phyloP scores from a whole-genome alignment of 2,113 vertebrate genomes.

The Sceloporus tristichus region DNA sequence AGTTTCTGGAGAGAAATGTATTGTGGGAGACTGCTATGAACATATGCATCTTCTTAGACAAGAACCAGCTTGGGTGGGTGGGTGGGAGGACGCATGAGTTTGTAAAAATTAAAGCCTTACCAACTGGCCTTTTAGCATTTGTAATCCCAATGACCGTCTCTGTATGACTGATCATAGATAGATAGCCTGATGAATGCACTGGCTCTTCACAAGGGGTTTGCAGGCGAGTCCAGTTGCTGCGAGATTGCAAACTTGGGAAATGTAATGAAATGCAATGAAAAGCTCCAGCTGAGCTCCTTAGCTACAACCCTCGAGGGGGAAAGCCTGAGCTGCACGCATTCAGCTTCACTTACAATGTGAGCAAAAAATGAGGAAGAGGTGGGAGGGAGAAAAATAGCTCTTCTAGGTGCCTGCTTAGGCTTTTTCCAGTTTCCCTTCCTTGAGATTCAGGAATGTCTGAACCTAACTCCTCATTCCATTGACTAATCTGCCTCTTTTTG shows the following conservation, averaged over 20 bases:
- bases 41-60: not conserved
- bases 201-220: not conserved
- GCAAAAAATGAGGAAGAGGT: not conserved
- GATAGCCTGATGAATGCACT: not conserved
- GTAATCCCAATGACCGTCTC: not conserved
- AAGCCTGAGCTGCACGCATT: not conserved
- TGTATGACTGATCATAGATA: not conserved
- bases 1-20: not conserved
- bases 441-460: too few species aligned
- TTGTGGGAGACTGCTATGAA: not conserved
- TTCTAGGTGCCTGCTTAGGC: not conserved
- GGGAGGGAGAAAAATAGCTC: not conserved
- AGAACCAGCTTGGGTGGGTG: not conserved
- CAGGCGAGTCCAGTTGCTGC: not conserved
- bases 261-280: slow-evolving; percentile 26
- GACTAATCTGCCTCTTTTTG: not conserved
- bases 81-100: not conserved
- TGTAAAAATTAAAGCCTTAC: not conserved
- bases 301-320: not conserved
- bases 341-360: not conserved
- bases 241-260: slow-evolving; percentile 15
- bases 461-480: not conserved
- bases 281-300: slow-evolving; percentile 21
- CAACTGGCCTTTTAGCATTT: not conserved
- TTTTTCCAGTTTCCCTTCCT: too few species aligned